Evolutionary conservation across 1,140 invertebrate genomes (phyloP).

Genomic region (Drosophila parabipectinata): DNA sequence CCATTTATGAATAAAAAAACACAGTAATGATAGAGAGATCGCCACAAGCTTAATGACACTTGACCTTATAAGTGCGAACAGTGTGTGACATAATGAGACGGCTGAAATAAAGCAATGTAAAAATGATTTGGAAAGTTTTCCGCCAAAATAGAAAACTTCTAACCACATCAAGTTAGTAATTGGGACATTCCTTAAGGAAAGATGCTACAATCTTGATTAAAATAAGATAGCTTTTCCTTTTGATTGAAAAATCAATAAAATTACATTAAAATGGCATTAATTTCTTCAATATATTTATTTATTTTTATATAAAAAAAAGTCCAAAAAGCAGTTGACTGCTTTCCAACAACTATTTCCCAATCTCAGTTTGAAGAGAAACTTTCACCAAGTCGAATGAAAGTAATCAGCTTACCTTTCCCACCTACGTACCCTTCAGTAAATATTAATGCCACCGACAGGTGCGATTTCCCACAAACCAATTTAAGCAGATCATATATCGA

Average conservation of each 20-base stretch:
- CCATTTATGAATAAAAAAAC: constrained; percentile 13
- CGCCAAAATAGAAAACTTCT: constrained; percentile 46
- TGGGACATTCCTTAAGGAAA: too few relatives aligned
- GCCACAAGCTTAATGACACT: constrained; percentile 62
- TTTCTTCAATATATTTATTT: too few relatives aligned
- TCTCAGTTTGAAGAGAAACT: neutral
- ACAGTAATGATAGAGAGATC: constrained; percentile 10
- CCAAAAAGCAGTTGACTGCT: neutral
- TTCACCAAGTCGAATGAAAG: neutral
- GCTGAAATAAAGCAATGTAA: constrained; percentile 59
- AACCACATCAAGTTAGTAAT: too few relatives aligned
- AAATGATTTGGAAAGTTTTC: constrained; percentile 73
- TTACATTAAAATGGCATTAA: too few relatives aligned
- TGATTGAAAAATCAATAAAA: too few relatives aligned
- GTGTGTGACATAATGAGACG: constrained; percentile 26
- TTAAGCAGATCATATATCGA: constrained; percentile 37
- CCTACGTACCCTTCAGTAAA: neutral
- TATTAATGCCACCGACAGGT: constrained; percentile 23
- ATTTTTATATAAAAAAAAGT: too few relatives aligned
- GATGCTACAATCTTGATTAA: too few relatives aligned
- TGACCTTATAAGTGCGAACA: constrained; percentile 8
- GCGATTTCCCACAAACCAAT: constrained; percentile 32
- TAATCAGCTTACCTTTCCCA: constrained; percentile 27
- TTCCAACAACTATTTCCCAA: constrained; percentile 21
- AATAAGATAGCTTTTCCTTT: too few relatives aligned